phyloP scores from a whole-genome alignment of 2,113 vertebrate genomes.

The Apteryx mantelli region DNA sequence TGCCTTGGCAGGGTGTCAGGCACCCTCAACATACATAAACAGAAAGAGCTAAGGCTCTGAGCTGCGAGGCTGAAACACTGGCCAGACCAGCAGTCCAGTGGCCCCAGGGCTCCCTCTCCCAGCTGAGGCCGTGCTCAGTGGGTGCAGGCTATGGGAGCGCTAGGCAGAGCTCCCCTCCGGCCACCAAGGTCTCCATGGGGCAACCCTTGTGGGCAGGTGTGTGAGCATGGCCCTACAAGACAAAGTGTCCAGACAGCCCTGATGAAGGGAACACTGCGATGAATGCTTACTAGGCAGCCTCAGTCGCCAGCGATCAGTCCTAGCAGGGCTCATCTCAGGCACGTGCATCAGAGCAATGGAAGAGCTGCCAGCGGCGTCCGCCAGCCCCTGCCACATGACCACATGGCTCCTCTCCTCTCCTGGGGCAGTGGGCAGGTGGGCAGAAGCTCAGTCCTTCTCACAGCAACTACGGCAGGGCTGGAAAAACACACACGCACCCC shows the following conservation, averaged over 20 bases:
- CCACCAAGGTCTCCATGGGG: not conserved
- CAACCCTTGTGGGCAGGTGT: not conserved
- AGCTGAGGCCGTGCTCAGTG: no score
- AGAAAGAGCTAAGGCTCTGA: no score
- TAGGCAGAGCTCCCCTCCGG: no score
- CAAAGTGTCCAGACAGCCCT: no score
- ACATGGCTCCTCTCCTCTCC: not conserved
- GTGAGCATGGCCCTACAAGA: not conserved
- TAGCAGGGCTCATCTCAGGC: not conserved
- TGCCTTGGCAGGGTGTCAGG: no score
- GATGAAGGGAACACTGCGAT: not conserved
- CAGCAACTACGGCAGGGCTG: not conserved
- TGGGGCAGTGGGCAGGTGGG: not conserved
- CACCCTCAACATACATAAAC: no score
- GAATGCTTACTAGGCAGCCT: not conserved
- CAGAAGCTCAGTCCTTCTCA: not conserved
- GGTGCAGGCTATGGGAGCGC: not conserved
- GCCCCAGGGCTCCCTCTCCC: no score
- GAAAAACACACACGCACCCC: not conserved
- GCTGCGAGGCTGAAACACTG: no score
- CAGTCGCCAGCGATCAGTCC: not conserved
- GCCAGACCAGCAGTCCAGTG: no score
- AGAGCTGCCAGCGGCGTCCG: not conserved
- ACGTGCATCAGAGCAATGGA: not conserved
- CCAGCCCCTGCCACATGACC: not conserved